Base-by-base conservation (phyloP, 2,888 invertebrate genomes). In the Metacarcinus magister region DNA sequence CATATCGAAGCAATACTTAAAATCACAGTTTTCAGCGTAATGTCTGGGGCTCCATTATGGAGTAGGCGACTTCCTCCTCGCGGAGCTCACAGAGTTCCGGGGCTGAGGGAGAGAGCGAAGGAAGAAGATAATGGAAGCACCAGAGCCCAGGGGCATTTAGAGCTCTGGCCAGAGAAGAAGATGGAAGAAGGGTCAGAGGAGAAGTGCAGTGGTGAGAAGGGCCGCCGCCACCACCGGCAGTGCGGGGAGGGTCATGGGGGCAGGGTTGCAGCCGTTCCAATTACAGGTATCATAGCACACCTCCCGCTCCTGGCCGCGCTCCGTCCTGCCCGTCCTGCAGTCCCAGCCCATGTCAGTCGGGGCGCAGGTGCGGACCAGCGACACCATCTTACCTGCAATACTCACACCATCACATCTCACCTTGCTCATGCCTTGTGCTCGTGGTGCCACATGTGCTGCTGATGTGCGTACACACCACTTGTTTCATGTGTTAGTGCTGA, bases 271-370 rank as follows among this genome's bases (percentile, higher is more conserved):
- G 44, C 96, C 96, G 75, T 96, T 93, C 93, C 95, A 96, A 90
- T 46, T 23, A 48, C 96, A 96, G n/a, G 96, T 92, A n/a, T 96
- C 94, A 90, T 96, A 95, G 48, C 96, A 96, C 1, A 96, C 95
- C 16, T 95, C 93, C 39, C 67, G 46, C n/a, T 89, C 39, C 2
- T 90, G 54, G 16, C 96, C 96, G 4, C 54, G 28, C 44, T 90
- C 75, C 23, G 87, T 95, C 44, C 44, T 46, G 23, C 96, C 96
- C 32, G 48, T 95, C 95, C 95, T 90, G 39, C 96, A 96, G 96
- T 96, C 96, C 96, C 93, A 95, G 8, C 96, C 96, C 95, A 96
- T 93, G 95, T 96, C 96, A 7, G 92, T 43, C 16, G 96, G 96
- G 44, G 60, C 90, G 82, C 96, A 96, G 5, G 96, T 95, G 32